Percentiles rank a stretch among this genome's conserved stretches.
Evolutionary conservation across 1,140 invertebrate species (phyloP).

Genomic region (Penaeus indicus): DNA sequence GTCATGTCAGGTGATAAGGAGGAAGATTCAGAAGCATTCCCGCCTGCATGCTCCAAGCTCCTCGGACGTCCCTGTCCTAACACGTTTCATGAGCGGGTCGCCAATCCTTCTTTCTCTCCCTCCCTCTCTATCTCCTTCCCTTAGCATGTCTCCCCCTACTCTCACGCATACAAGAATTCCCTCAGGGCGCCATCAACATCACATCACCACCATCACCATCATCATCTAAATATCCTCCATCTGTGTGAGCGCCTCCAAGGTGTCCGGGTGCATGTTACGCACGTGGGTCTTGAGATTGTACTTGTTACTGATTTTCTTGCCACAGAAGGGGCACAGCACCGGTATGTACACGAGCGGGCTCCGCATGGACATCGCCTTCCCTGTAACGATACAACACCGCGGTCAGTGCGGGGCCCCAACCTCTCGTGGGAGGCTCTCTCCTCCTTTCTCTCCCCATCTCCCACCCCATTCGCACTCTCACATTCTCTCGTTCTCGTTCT

Average conservation of each 20-base stretch:
- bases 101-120: no score
- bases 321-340: slow-evolving; percentile 62
- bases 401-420: slow-evolving; percentile 39
- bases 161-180: no score
- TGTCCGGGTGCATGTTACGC: slow-evolving; percentile 60
- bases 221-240: slow-evolving; percentile 37
- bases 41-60: no score
- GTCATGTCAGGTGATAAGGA: no score
- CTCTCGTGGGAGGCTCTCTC: background rate
- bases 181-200: no score
- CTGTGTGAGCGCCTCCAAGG: slow-evolving; percentile 35
- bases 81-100: no score
- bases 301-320: slow-evolving; percentile 63
- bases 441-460: background rate
- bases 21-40: no score
- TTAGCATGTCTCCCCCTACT: no score
- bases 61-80: no score
- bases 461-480: background rate
- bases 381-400: slow-evolving; percentile 61
- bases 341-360: slow-evolving; percentile 63
- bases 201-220: no score
- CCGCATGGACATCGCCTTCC: slow-evolving; percentile 37
- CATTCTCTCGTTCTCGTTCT: background rate
- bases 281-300: slow-evolving; percentile 65
- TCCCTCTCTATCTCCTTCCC: no score